phyloP scores from a whole-genome alignment of 2,113 vertebrate genomes.

The Oxyruncus cristatus region DNA sequence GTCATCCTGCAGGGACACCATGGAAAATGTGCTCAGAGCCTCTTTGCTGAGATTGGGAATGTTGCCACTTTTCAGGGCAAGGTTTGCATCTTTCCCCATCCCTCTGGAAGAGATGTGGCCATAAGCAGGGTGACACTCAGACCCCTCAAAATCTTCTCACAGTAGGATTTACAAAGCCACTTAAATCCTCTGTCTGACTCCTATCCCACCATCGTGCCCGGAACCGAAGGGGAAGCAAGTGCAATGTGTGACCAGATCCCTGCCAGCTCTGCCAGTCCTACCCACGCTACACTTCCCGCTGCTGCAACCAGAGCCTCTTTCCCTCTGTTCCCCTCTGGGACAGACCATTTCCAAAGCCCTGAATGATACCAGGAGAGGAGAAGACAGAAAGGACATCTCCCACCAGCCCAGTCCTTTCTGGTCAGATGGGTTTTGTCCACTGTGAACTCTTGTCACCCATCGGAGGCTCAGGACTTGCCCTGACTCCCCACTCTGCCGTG shows the following conservation, averaged over 20 bases:
- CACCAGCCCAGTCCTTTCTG: neutral
- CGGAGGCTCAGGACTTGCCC: neutral
- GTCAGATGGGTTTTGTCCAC: rapidly evolving
- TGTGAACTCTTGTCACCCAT: neutral
- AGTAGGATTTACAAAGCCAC: neutral
- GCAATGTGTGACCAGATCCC: neutral
- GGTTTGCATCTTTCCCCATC: neutral
- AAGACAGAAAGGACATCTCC: neutral
- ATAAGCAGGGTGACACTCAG: neutral
- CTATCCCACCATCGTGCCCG: rapidly evolving
- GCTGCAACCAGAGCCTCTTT: neutral
- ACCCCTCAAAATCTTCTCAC: neutral
- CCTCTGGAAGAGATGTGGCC: neutral
- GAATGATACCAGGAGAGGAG: neutral
- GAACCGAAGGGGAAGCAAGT: neutral
- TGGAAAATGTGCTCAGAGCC: neutral
- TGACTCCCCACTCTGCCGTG: rapidly evolving
- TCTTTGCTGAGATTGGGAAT: neutral
- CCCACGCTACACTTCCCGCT: neutral
- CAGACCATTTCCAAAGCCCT: neutral
- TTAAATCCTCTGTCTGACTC: neutral
- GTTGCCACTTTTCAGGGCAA: rapidly evolving
- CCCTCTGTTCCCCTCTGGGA: neutral
- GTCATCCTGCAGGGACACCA: neutral
- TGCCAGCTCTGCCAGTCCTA: neutral